These are phyloP conservation scores for Antechinus flavipes DNA, from an alignment of 2,113 vertebrate species.

Conservation along the genomic window DNA sequence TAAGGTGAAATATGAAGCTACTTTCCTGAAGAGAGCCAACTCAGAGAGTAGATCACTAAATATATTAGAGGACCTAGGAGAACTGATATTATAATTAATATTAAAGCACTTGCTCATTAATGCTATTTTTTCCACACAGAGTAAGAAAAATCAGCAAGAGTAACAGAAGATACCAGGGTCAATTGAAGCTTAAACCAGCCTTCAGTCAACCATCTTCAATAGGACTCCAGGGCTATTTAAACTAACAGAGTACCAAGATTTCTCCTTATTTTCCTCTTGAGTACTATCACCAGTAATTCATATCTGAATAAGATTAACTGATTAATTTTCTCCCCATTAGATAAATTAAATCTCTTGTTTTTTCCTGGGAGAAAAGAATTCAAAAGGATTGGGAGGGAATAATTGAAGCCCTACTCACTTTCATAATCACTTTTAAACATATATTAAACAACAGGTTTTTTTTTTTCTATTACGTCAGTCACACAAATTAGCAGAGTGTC, in stretches of 20 bases:
- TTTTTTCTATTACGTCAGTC: conserved; percentile 66
- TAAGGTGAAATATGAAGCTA: not conserved
- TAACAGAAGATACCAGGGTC: conserved; percentile 41
- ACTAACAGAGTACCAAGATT: conserved; percentile 30
- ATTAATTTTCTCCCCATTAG: conserved; percentile 40
- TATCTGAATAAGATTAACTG: conserved; percentile 49
- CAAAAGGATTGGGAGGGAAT: conserved; percentile 49
- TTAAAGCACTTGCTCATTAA: conserved; percentile 28
- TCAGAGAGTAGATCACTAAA: not conserved
- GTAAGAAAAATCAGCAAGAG: conserved; percentile 48
- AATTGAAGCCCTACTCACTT: conserved; percentile 71
- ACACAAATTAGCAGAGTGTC: conserved; percentile 66
- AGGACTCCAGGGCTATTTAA: conserved; percentile 27
- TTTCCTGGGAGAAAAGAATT: conserved; percentile 41
- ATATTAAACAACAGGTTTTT: conserved; percentile 69
- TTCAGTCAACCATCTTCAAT: conserved; percentile 20
- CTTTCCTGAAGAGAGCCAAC: not conserved
- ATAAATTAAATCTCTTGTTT: conserved; percentile 46
- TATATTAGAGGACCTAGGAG: not conserved
- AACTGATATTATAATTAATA: conserved; percentile 24
- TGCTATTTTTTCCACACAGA: conserved; percentile 46
- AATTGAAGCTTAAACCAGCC: conserved; percentile 1
- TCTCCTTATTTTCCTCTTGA: conserved; percentile 27
- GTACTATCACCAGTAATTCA: conserved; percentile 9
- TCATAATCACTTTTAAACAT: conserved; percentile 73